Base-by-base conservation (phyloP, 2,797 vertebrate species). In the Enteromius trimaculatus region DNA sequence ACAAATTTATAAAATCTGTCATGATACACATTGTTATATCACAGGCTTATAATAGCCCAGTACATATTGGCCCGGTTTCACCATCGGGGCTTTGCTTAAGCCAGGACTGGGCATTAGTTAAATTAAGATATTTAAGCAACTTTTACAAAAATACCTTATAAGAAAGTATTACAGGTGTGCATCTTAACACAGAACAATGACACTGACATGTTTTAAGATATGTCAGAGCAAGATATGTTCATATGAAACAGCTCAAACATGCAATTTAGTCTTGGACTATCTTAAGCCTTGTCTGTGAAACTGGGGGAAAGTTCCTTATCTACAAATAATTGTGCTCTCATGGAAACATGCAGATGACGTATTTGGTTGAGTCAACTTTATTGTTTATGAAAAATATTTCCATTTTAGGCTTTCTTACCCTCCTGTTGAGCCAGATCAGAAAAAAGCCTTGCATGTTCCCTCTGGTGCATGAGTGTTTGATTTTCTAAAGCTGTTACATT, bases 401-500 rank as follows among this genome's bases (percentile, higher is more conserved):
- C 47, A 74, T 68, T 39, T 29, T 62, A 42, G 49, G 16, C 3
- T 49, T 0, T 75, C 77, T 14, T 86, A 88, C 87, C 87, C n/a
- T 72, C 42, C 13, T 83, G 80, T 39, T 66, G 66, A 60, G 37
- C 26, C 39, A 71, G 55, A 17, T 79, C 79, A 34, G 58, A 74
- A 19, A 75, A 74, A 53, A 85, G 60, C 29, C 77, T 82, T 66
- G 16, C 76, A 26, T 78, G 49, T 16, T 26, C 42, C 1, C 10
- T 53, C 21, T 62, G 31, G 26, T 70, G 68, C 23, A 34, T 4
- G 10, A 34, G 42, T 53, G 75, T 69, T 8, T 66, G 44, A 8
- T 29, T 49, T 29, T 81, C 71, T 37, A 84, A 80, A 68, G 70
- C 71, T 3, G 70, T 84, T 31, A 77, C 3, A 21, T 87, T 87